Base-by-base conservation (phyloP, 2,888 invertebrate genomes). In the Pollenia amentaria region DNA sequence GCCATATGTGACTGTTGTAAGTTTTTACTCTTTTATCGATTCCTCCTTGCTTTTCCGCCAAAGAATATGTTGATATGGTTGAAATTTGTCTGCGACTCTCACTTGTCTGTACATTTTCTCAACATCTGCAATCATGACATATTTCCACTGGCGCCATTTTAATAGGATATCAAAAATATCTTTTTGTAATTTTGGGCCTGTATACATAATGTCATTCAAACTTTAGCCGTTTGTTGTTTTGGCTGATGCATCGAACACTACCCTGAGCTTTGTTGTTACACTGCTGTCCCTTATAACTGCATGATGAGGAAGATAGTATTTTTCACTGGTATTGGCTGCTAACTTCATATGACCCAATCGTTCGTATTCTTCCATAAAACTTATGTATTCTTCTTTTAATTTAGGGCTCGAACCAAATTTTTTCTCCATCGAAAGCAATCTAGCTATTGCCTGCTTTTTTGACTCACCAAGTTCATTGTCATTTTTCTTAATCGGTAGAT, bases 91-190 rank as follows among this genome's bases (percentile, higher is more conserved):
- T 18, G 82, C 21, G 7, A 91, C 70, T 44, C 60, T n/a, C 7
- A 91, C 89, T 79, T 90, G 89, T 0, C 89, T 87, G 73, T 90
- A 91, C 89, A 91, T 91, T 82, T 90, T 89, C 11, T 87, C 87
- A 2, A 92, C 88, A 76, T 92, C 91, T 9, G 89, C 89, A 3
- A 82, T 87, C 4, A 91, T 80, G 0, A 89, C 90, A 55, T 82
- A 75, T 64, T 55, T 46, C 69, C 84, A 78, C 16, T 57, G 57
- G 65, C 87, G 46, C 73, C 80, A 89, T 18, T 87, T 82, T 11
- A 85, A 4, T 8, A 89, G 48, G 1, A 88, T 88, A 46, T 86
- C 78, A 10, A 78, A 70, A 1, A 92, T 60, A 62, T 90, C 88
- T 16, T 88, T 80, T 76, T 91, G 90, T 9, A 91, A 40, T 4